Evolutionary conservation across 2,113 vertebrate species (phyloP).

Genomic region (Neopipo cinnamomea): DNA sequence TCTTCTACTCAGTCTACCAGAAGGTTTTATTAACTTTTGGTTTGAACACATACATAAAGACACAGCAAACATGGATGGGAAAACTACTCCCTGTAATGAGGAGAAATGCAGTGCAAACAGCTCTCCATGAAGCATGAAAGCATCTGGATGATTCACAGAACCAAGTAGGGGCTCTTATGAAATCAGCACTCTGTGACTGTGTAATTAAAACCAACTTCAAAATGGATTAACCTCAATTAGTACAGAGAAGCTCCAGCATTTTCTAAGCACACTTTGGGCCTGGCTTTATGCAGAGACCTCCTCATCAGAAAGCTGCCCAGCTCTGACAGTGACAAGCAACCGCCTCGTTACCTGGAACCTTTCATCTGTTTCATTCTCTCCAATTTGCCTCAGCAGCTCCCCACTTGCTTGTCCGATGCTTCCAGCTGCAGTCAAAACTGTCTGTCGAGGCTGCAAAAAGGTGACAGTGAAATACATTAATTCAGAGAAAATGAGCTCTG

Average conservation of each 20-base stretch:
- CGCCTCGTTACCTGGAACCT: slow-evolving; percentile 87
- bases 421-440: slow-evolving; percentile 94
- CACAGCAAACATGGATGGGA: not conserved
- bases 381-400: slow-evolving; percentile 95
- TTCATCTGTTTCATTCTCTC: slow-evolving; percentile 96
- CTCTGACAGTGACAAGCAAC: not conserved
- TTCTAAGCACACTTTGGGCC: not conserved
- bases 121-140: not conserved
- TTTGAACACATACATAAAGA: not conserved
- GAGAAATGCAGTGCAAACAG: not conserved
- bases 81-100: not conserved
- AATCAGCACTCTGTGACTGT: not conserved
- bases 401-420: slow-evolving; percentile 98
- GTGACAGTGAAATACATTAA: not conserved
- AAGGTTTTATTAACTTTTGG: not conserved
- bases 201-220: not conserved
- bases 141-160: not conserved
- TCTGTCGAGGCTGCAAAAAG: slow-evolving; percentile 89
- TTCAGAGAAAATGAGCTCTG: not conserved
- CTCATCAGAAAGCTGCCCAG: not conserved
- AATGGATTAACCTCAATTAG: not conserved
- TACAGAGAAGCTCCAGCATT: not conserved
- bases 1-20: not conserved
- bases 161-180: not conserved
- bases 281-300: not conserved